These are phyloP conservation scores for Cochlearius cochlearius DNA, from an alignment of 2,113 vertebrate species.

Conservation along the genomic window DNA sequence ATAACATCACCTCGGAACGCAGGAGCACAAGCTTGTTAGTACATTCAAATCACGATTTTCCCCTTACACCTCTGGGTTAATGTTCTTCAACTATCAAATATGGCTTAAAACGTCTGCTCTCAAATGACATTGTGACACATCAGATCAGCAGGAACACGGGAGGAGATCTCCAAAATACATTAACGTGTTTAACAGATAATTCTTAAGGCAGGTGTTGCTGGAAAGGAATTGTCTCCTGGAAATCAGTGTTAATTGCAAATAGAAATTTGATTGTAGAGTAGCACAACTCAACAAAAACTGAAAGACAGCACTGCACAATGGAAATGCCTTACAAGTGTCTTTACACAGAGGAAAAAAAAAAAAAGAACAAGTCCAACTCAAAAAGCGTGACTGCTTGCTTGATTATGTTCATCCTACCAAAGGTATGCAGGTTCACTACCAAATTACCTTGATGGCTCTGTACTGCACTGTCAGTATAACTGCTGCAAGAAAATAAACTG, in stretches of 20 bases:
- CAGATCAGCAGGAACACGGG: neutral
- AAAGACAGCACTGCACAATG: constrained; percentile 26
- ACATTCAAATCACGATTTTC: neutral
- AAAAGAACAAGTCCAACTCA: constrained; percentile 3
- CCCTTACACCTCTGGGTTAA: neutral
- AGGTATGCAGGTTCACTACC: neutral
- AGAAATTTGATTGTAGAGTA: neutral
- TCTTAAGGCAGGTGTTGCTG: constrained; percentile 53
- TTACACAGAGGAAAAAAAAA: constrained; percentile 3
- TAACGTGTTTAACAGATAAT: neutral
- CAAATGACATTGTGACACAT: neutral
- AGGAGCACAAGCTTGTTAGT: neutral
- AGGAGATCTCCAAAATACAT: neutral
- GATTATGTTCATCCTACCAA: constrained; percentile 49
- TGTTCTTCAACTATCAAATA: neutral
- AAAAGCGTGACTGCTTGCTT: neutral
- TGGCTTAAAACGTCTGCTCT: constrained; percentile 34
- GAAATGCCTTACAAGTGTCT: constrained; percentile 31
- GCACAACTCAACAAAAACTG: neutral
- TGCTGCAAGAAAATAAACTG: constrained; percentile 85
- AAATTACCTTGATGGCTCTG: neutral
- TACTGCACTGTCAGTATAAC: constrained; percentile 72
- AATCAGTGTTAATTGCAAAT: neutral
- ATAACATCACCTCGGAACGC: neutral
- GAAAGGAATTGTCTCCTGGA: neutral